These are phyloP conservation scores for Saimiri boliviensis DNA, from an alignment of 2,113 vertebrate species.

Conservation along the genomic window DNA sequence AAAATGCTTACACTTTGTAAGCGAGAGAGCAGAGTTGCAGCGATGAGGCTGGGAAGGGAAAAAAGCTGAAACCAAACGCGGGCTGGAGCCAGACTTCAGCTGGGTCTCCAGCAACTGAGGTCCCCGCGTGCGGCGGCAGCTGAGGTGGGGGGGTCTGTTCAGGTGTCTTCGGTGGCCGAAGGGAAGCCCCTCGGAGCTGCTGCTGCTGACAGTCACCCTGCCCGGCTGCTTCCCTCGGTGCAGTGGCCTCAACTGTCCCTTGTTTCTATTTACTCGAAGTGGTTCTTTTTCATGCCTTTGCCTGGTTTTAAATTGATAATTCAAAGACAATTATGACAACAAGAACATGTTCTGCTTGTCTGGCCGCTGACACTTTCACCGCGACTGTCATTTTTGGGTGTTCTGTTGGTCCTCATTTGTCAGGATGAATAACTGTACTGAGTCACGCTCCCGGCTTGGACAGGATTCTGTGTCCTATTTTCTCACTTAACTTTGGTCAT, in stretches of 20 bases:
- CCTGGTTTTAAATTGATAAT: background rate
- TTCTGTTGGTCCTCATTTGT: rapidly evolving
- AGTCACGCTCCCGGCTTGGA: rapidly evolving
- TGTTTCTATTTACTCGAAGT: rapidly evolving
- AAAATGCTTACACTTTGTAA: background rate
- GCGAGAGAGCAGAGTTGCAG: rapidly evolving
- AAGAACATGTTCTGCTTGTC: background rate
- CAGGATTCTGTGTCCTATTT: background rate
- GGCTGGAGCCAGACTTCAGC: background rate
- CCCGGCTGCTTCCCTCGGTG: rapidly evolving
- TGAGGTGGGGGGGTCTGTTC: rapidly evolving
- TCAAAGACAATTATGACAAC: background rate
- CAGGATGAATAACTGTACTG: rapidly evolving
- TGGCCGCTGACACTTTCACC: background rate
- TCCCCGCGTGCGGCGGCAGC: rapidly evolving
- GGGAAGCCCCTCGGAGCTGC: rapidly evolving
- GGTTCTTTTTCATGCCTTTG: no score
- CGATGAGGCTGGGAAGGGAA: rapidly evolving
- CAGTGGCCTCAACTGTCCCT: rapidly evolving
- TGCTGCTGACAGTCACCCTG: rapidly evolving
- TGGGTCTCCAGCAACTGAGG: rapidly evolving
- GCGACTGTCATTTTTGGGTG: rapidly evolving
- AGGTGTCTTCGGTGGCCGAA: rapidly evolving
- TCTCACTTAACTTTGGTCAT: rapidly evolving
- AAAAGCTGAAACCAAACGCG: rapidly evolving